Evolutionary conservation across 2,888 invertebrate genomes (phyloP), one percentile per base, ranked within the genome.

Genomic region (Callyntrura guangdongensis): DNA sequence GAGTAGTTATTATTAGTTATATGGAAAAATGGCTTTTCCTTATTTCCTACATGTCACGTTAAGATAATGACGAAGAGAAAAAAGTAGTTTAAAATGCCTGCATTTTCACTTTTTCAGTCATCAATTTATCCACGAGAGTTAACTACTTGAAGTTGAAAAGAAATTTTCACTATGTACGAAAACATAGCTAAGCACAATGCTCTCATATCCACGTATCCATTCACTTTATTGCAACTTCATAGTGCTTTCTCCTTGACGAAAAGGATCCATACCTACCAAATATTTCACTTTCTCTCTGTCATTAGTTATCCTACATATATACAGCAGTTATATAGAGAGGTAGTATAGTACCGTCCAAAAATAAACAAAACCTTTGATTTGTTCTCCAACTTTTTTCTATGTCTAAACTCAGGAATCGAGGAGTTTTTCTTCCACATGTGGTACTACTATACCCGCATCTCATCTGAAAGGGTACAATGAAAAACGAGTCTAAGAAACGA

Each of bases 31-130:
- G 59, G 89, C 64, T 84, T 83, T 83, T 69, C 89, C 83, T 47
- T 64, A 84, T 77, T 89, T 89, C 89, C 89, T 89, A 83, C 83
- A 89, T 89, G 89, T 89, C 89, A 89, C 89, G 72, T 89, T 87
- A 56, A 45, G 36, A 59, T 9, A 72, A 82, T 59, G 69, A 77
- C 79, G 86, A 81, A 67, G 77, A 59, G 12, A 59, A 83, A 56
- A 56, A 87, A 81, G 82, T 12, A 72, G 56, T 53, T 56, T 12
- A 79, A 86, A 81, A 56, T 59, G n/a, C n/a, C 81, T 81, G 22
- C 79, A 49, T 49, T 25, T 83, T 49, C 47, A 64, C 64, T 64
- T 83, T 56, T 77, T 64, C 89, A 67, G 72, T 82, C 89, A 83
- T 84, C 89, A 89, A 89, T 89, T 83, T 83, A 89, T 89, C 83